A percentile compares a stretch with the other conserved stretches of the same genome.
These are phyloP conservation scores for Aleiodes testaceus DNA, from an alignment of 2,888 invertebrate species.

Conservation along the genomic window DNA sequence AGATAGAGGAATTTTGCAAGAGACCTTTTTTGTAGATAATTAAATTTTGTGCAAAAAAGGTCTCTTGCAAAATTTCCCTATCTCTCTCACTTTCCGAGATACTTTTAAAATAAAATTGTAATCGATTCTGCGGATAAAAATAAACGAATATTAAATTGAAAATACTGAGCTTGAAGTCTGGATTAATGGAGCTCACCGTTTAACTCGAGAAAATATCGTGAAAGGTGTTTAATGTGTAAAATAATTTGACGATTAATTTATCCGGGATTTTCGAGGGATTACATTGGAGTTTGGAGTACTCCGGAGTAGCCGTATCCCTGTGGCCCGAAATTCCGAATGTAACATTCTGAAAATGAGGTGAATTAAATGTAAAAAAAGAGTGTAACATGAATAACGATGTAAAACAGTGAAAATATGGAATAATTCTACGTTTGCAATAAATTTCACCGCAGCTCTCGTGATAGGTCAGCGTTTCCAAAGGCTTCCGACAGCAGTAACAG, in stretches of 20 bases:
- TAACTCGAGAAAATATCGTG: too few species aligned
- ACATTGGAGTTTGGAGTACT: slow-evolving; percentile 65
- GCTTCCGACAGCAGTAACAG: slow-evolving; percentile 74
- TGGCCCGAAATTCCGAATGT: slow-evolving; percentile 73
- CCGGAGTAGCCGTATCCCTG: slow-evolving; percentile 73
- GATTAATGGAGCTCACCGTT: slow-evolving; percentile 67
- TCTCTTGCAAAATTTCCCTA: too few species aligned
- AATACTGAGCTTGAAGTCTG: slow-evolving; percentile 73
- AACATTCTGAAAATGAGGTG: slow-evolving; percentile 70
- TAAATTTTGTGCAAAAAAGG: too few species aligned
- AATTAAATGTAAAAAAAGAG: background rate
- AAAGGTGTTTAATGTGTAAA: too few species aligned
- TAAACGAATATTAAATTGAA: slow-evolving; percentile 72
- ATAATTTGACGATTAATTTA: too few species aligned
- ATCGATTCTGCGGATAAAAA: too few species aligned
- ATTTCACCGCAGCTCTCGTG: slow-evolving; percentile 74
- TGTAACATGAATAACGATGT: background rate
- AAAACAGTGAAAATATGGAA: background rate
- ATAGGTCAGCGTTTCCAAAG: slow-evolving; percentile 73
- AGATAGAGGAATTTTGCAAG: too few species aligned
- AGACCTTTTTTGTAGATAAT: too few species aligned
- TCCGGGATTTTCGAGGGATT: background rate
- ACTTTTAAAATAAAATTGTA: too few species aligned
- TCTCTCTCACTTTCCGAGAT: too few species aligned
- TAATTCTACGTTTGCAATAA: slow-evolving; percentile 73